Percentiles rank a stretch among this genome's conserved stretches.
Conservation (phyloP, 2,113 vertebrate genomes). For the Osmerus mordax region DNA sequence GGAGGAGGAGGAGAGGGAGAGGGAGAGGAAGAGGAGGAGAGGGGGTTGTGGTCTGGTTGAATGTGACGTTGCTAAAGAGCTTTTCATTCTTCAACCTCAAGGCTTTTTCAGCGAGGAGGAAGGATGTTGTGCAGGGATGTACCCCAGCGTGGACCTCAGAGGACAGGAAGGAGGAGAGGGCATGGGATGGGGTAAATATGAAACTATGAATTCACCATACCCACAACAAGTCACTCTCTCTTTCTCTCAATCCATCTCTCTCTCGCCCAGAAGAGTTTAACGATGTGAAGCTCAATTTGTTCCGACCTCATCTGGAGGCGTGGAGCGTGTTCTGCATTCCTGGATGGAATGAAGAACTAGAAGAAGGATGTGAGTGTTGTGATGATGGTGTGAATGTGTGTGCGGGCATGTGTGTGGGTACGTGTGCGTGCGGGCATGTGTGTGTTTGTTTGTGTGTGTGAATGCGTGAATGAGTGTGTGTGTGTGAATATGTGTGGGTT, state of each 20-base stretch:
- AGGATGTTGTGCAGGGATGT: no score
- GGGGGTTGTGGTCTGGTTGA: not conserved
- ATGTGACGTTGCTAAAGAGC: no score
- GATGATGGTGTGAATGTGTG: conserved; percentile 7
- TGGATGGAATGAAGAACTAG: conserved; percentile 29
- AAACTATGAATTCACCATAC: no score
- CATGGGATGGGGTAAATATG: no score
- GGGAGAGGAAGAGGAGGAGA: not conserved
- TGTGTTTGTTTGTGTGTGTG: not conserved
- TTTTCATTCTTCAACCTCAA: no score
- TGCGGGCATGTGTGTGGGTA: not conserved
- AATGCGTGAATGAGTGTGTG: not conserved
- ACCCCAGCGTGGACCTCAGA: no score
- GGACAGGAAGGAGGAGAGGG: not conserved
- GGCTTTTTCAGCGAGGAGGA: no score
- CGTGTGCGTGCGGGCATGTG: not conserved
- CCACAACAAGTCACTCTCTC: not conserved
- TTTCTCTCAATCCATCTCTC: not conserved
- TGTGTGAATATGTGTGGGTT: not conserved
- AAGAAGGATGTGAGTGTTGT: not conserved
- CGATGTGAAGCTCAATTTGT: no score
- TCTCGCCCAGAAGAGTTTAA: not conserved
- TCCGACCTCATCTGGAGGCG: not conserved
- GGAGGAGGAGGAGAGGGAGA: not conserved
- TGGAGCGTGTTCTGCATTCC: no score